Evolutionary conservation across 1,140 invertebrate genomes (phyloP), one percentile per base, ranked within the genome.

Genomic region (Drosophila mauritiana): DNA sequence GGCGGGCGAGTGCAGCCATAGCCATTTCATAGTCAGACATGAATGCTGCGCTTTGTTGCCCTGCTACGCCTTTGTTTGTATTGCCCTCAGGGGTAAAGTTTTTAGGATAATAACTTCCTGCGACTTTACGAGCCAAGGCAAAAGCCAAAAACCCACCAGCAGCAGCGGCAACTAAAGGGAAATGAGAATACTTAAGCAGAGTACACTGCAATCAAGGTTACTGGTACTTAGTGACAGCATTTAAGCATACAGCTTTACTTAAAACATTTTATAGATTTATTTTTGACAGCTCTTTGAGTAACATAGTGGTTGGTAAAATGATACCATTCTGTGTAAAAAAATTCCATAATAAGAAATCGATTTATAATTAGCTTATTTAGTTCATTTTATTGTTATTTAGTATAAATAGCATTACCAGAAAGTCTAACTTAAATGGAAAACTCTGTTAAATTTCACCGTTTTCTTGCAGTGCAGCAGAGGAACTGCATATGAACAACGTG

Each of bases 31-130:
- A 86, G 82, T 88, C 82, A 86, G 83, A 86, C 83, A 77, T 88
- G 79, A 83, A 89, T 89, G 83, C 79, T 88, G 80, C 73, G 80
- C 83, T 88, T 88, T 88, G 83, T 88, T 88, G 83, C 79, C 74
- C 49, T 83, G 83, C 84, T 89, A 84, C 84, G 84, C 80, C 85
- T 88, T 88, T 88, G 84, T 85, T 90, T 90, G 86, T 90, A 90
- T 90, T 90, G 78, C 78, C 86, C 86, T 86, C 86, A 90, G 86
- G 86, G 82, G 86, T 90, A 90, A 90, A 90, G 86, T 90, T 90
- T 90, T 90, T 90, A 90, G 86, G 82, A 90, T 90, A 90, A 90
- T 90, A 90, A 90, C 86, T 90, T 90, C 86, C 86, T 90, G 86
- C 82, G 86, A 86, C 86, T 90, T 86, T 86, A 88, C 75, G 86